Evolutionary conservation across 2,888 invertebrate species (phyloP), one percentile per base, ranked within the genome.

Genomic region (Campoplex capitator): DNA sequence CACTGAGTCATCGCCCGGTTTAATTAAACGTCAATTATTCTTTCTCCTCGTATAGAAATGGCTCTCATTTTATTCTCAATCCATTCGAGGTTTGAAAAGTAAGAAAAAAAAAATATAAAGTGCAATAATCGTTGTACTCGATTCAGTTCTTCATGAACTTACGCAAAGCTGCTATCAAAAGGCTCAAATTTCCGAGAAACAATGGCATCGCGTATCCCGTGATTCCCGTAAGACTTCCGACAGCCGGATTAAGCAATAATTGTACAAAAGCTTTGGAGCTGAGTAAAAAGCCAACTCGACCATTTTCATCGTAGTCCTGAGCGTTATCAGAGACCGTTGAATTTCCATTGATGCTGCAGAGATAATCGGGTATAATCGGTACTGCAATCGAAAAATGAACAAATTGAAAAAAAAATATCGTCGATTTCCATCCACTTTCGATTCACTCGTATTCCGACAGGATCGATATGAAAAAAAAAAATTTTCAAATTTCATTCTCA

Each of bases 181-280:
- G 95, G 91, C 96, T 96, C 84, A 96, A 95, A 85, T 96, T 96
- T 74, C 97, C 97, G 75, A 96, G 93, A 74, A 97, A 95, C 87
- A 97, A 95, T 0, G 97, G 97, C 71, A 96, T 93, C 74, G 96
- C 95, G 93, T 97, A 97, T 38, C 97, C 97, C 84, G 96, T 93
- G 90, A 95, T 95, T 76, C 95, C 95, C 3, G 97, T 97, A 71
- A 97, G 93, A 88, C 96, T 96, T 48, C 97, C 98, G 62, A 98
- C 96, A 62, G 97, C 94, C 2, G 97, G 97, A 93, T 98, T 98
- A 91, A 96, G 96, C 84, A 97, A 94, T 79, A 98, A 95, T 94
- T 98, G 98, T 6, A 98, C 96, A 86, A 98, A 95, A 35, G 98
- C 97, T 95, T 98, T 97, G 78, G 97, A 97, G 54, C 97, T 97